Base-by-base conservation (phyloP, 1,140 invertebrate genomes). In the Diabrotica virgifera region DNA sequence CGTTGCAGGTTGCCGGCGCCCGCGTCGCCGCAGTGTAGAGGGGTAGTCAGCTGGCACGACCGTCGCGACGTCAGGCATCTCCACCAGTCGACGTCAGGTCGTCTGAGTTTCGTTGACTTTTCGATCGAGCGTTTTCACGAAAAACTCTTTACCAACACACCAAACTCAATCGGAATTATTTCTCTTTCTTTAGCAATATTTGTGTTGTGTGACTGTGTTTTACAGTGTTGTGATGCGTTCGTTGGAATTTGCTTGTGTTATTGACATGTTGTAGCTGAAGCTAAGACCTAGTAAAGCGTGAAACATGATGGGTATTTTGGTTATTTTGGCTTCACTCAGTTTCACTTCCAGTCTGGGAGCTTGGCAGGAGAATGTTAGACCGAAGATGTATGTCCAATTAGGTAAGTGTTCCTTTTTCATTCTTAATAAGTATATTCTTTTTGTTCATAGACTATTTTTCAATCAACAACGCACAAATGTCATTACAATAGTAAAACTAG, bases 381-480 rank as follows among this genome's bases (percentile, higher is more conserved):
- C 90, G 73, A 92, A 92, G 86, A 90, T 92, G 85, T 91, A 89
- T 84, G 90, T 91, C 78, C 88, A 91, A 85, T 84, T 91, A 86
- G 90, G 90, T 93, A 79, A 89, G 90, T 88, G 7, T 24, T 24
- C 24, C 24, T 24, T 24, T 24, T 24, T 24, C 1, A 24, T 24
- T 24, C 24, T 24, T 1, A 4, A 24, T 24, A 24, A 24, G 1
- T 1, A 24, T 24, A 24, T 24, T 24, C 4, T 24, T 24, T 24
- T 24, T 1, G 1, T 24, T 4, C 4, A 24, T 24, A 24, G 1
- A 24, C 4, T 24, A 24, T 24, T 24, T 24, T 24, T 4, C 24
- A 24, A 24, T 24, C 24, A 24, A 24, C 24, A 24, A 24, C 24
- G 24, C 24, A 24, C 1, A 24, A 24, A 24, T 24, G 24, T 24